Base-by-base conservation (phyloP, 2,113 vertebrate genomes). In the Leiothrix lutea region DNA sequence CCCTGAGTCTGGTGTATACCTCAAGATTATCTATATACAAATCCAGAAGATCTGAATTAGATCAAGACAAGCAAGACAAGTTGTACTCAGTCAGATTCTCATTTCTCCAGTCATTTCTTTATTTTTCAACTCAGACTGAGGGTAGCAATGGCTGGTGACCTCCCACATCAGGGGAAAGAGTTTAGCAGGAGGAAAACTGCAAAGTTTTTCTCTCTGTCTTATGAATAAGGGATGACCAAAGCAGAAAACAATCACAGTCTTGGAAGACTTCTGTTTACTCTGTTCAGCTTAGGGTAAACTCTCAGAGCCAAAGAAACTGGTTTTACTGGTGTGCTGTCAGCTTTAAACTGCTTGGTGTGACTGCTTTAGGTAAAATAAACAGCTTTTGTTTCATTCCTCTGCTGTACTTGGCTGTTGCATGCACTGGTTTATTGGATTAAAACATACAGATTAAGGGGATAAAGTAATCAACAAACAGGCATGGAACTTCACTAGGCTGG, bases 371-470 rank as follows among this genome's bases (percentile, higher is more conserved):
- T 69, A 65, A 80, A 86, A 84, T 51, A 72, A 74, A 75, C 11
- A 78, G 48, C 62, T 87, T 94, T 95, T 87, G 78, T 86, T 94
- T 65, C 51, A 73, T 80, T 78, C n/a, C 50, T 84, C 50, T 3
- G 9, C 73, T 73, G 29, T 80, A 47, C 71, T 91, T 82, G 74
- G 31, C 70, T 77, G 78, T 81, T 82, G 24, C 51, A 11, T 13
- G 33, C n/a, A 14, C 20, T 40, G 40, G 33, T 77, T 94, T 80
- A 94, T 92, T 73, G 65, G 88, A 88, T 96, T 94, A 80, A 94
- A 90, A 17, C 28, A 56, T 15, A 33, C 29, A 78, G 92, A 80
- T 71, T 88, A 80, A 88, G 64, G 53, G 79, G 75, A 70, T 88
- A 88, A 94, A 14, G 31, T n/a, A 78, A 92, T 77, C 69, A 73